A percentile compares a stretch with the other conserved stretches of the same genome.
Conservation (phyloP, 1,140 invertebrate genomes). For the Procambarus virginalis region DNA sequence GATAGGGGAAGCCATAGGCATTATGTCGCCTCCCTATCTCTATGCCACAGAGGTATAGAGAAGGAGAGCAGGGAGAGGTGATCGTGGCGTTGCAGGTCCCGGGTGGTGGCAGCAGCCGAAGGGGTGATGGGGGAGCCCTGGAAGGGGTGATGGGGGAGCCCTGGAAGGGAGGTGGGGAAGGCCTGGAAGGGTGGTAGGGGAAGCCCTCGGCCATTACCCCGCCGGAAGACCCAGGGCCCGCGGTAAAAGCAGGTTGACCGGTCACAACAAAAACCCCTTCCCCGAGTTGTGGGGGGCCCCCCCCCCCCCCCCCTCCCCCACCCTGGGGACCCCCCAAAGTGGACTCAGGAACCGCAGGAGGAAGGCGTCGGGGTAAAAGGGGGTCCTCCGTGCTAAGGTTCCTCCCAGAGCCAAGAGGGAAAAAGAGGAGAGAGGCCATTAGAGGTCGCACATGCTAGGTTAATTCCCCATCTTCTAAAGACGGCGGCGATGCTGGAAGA, state of each 20-base stretch:
- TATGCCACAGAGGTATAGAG: background rate
- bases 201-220: conserved; percentile 50
- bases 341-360: conserved; percentile 43
- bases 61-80: conserved; percentile 7
- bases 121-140: background rate
- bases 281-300: conserved; percentile 22
- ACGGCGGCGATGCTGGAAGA: background rate
- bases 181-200: background rate
- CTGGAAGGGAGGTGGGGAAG: background rate
- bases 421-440: conserved; percentile 31
- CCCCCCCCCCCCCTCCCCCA: background rate
- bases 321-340: background rate
- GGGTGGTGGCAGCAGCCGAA: background rate
- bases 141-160: background rate
- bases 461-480: conserved; percentile 27
- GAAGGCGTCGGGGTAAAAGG: conserved; percentile 42
- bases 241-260: conserved; percentile 65
- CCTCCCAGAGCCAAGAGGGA: background rate
- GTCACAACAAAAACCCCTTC: conserved; percentile 62
- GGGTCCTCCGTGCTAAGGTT: conserved; percentile 13
- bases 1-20: too few relatives aligned
- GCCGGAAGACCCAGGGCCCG: conserved; percentile 48
- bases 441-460: conserved; percentile 11
- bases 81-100: background rate
- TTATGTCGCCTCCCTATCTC: too few relatives aligned